phyloP scores from a whole-genome alignment of 2,113 vertebrate species.

The Gambusia holbrooki region DNA sequence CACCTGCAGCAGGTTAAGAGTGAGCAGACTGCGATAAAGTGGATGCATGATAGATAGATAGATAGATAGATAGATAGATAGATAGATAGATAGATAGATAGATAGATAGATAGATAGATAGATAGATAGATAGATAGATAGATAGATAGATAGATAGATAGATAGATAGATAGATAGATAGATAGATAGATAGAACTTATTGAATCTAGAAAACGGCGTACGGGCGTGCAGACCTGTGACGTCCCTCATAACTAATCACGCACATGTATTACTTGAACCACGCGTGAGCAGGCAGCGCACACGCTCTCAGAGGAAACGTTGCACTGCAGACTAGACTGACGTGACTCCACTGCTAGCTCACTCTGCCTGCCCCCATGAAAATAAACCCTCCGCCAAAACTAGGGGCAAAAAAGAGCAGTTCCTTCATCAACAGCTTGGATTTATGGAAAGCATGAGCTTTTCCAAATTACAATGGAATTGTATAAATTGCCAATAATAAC shows the following conservation, averaged over 20 bases:
- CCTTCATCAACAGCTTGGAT: slow-evolving; percentile 47
- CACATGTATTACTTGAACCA: slow-evolving; percentile 65
- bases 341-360: slow-evolving; percentile 65
- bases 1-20: slow-evolving; percentile 62
- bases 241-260: slow-evolving; percentile 61
- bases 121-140: slow-evolving; percentile 20
- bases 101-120: slow-evolving; percentile 30
- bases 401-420: slow-evolving; percentile 39
- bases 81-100: slow-evolving; percentile 6
- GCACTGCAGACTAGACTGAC: slow-evolving; percentile 75
- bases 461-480: slow-evolving; percentile 31
- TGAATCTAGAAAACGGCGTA: slow-evolving; percentile 13
- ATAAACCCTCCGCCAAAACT: slow-evolving; percentile 56
- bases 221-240: slow-evolving; percentile 34
- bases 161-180: slow-evolving; percentile 21
- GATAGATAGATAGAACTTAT: slow-evolving; percentile 20
- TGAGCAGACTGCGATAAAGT: background rate
- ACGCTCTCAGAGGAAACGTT: slow-evolving; percentile 57
- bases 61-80: slow-evolving; percentile 9
- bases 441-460: slow-evolving; percentile 24
- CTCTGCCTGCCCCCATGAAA: slow-evolving; percentile 53
- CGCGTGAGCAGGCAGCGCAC: slow-evolving; percentile 52
- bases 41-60: background rate
- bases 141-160: slow-evolving; percentile 11
- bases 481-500: slow-evolving; percentile 37